A percentile compares a stretch with the other conserved stretches of the same genome.
Evolutionary conservation across 53 echinoderm and acorn worm species (phyloP).

Genomic region (Holothuria scabra): DNA sequence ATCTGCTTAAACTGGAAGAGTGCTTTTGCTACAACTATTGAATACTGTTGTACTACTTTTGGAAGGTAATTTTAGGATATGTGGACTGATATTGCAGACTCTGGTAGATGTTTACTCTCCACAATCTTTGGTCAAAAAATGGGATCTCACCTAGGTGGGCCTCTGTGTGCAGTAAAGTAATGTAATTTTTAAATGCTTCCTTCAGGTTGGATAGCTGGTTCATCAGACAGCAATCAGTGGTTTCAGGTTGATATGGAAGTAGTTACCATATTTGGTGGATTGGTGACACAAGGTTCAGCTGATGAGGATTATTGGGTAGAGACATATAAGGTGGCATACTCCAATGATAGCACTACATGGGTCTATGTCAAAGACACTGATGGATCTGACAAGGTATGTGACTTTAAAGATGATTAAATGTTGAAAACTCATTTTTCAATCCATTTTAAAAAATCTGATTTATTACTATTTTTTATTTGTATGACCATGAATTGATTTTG

Average conservation of each 20-base stretch:
- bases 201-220: conserved; percentile 83
- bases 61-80: too few relatives aligned
- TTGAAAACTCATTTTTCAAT: too few relatives aligned
- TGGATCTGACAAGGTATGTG: conserved; percentile 49
- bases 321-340: conserved; percentile 65
- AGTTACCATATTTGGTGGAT: conserved; percentile 75
- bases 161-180: background rate
- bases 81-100: too few relatives aligned
- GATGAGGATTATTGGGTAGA: conserved; percentile 79
- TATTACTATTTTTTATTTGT: too few relatives aligned
- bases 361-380: conserved; percentile 54
- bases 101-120: too few relatives aligned
- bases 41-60: too few relatives aligned
- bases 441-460: too few relatives aligned
- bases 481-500: too few relatives aligned
- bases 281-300: conserved; percentile 77
- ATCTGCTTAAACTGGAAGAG: too few relatives aligned
- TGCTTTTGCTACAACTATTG: too few relatives aligned
- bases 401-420: background rate
- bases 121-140: too few relatives aligned
- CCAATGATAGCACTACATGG: conserved; percentile 80
- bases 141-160: too few relatives aligned
- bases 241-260: conserved; percentile 68
- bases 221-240: conserved; percentile 75
- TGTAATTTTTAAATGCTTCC: background rate